Evolutionary conservation across 2,797 vertebrate species (phyloP), one percentile per base, ranked within the genome.

Genomic region (Megaceryle alcyon): DNA sequence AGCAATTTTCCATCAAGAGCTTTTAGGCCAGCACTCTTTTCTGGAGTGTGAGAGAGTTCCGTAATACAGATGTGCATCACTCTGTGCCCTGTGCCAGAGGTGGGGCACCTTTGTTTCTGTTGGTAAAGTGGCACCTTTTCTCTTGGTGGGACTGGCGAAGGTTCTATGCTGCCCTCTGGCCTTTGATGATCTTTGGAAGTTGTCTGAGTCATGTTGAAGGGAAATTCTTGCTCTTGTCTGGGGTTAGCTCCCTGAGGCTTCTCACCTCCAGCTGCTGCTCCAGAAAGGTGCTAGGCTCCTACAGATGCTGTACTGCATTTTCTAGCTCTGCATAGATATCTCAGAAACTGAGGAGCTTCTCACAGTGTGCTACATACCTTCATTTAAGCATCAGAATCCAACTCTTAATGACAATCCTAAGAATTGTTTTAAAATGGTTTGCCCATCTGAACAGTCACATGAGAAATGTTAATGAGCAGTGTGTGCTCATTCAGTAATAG

Each of bases 311-410:
- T 63, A 13, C 39, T 18, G 31, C 28, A 10, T 46, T 82, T 90
- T 57, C 20, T n/a, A 81, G 53, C 14, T 76, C 19, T 76, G 10
- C 9, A 3, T 60, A 43, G 4, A 6, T 89, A 4, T 35, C n/a
- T 75, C 4, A 5, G 25, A 64, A 70, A 25, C 19, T 43, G 43
- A 14, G 56, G 29, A 56, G 14, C 29, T n/a, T 35, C 48, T 86
- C 43, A 21, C 0, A 0, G n/a, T 13, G 8, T 51, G 14, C 18
- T 39, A 33, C 16, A 56, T 13, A 43, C 17, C 17, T 43, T 61
- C 12, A 14, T 7, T 39, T 60, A 37, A 83, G 60, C 35, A 79
- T 25, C 33, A 82, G 82, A 66, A 72, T 16, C 31, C n/a, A 39
- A 12, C 9, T 59, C n/a, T 46, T 23, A 76, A 64, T 33, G 54